Percentiles rank a stretch among this genome's conserved stretches.
Evolutionary conservation across 1,140 invertebrate genomes (phyloP).

Genomic region (Drosophila repletoides): DNA sequence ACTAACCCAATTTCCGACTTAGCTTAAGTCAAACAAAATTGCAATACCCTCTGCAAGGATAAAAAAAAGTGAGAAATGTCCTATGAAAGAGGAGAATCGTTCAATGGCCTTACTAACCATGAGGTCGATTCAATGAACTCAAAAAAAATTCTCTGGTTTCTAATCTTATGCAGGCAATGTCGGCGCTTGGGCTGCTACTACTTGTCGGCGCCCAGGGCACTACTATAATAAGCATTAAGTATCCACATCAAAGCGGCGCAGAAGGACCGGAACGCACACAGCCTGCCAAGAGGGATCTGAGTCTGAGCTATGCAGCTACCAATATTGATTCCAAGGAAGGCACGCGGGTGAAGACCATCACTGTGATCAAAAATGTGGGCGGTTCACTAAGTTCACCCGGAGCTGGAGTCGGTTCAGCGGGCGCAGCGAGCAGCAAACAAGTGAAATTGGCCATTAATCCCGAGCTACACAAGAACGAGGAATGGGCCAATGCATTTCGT

Average conservation of each 20-base stretch:
- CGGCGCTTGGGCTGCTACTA: constrained; percentile 56
- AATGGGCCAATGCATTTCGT: constrained; percentile 73
- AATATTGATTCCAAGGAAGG: constrained; percentile 81
- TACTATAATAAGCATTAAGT: constrained; percentile 74
- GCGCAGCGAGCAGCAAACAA: constrained; percentile 38
- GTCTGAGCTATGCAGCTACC: constrained; percentile 78
- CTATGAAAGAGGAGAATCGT: too few species aligned
- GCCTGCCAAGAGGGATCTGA: constrained; percentile 69
- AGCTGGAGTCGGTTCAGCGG: constrained; percentile 28
- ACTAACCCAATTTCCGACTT: too few species aligned
- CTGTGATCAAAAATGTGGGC: constrained; percentile 77
- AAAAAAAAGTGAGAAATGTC: too few species aligned
- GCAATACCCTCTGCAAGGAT: too few species aligned
- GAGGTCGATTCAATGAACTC: constrained; percentile 1
- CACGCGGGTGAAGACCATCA: constrained; percentile 81
- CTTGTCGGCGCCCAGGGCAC: constrained; percentile 61
- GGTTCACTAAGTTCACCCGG: too few species aligned
- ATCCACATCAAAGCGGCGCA: constrained; percentile 42
- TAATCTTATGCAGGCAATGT: constrained; percentile 46
- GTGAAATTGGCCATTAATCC: constrained; percentile 65
- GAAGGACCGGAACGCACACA: constrained; percentile 31
- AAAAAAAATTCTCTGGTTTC: not conserved
- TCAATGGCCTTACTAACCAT: constrained; percentile 57
- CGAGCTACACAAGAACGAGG: constrained; percentile 66
- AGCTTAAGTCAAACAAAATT: too few species aligned